Evolutionary conservation across 2,797 vertebrate species (phyloP).

Genomic region (Leuciscus waleckii): DNA sequence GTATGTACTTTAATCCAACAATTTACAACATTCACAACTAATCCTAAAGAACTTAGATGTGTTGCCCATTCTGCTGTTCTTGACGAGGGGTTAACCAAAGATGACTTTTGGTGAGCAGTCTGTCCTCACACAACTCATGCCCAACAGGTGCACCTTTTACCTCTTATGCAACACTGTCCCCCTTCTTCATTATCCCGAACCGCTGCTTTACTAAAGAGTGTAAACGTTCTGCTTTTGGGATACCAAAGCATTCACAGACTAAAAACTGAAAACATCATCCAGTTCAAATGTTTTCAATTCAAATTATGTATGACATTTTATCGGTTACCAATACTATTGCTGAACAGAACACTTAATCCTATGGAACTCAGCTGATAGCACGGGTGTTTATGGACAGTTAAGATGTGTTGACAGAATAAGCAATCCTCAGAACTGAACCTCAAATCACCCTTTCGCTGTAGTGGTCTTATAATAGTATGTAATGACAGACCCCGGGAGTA

Average conservation of each 20-base stretch:
- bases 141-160: slow-evolving; percentile 47
- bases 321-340: neutral
- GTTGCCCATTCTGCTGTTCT: neutral
- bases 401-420: slow-evolving; percentile 39
- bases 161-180: slow-evolving; percentile 30
- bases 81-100: neutral
- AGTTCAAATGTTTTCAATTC: neutral
- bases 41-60: neutral
- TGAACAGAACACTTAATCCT: slow-evolving; percentile 43
- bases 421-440: slow-evolving; percentile 34
- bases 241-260: neutral
- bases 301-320: neutral
- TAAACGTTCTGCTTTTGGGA: neutral
- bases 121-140: slow-evolving; percentile 34
- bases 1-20: neutral
- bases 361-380: slow-evolving; percentile 4
- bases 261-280: neutral
- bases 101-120: slow-evolving; percentile 16
- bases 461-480: slow-evolving; percentile 29
- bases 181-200: neutral
- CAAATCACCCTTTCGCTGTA: slow-evolving; percentile 39
- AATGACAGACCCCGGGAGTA: slow-evolving; percentile 16
- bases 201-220: neutral
- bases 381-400: slow-evolving; percentile 39
- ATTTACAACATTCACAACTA: slow-evolving; percentile 27